Percentiles rank a stretch among this genome's conserved stretches.
Conservation (phyloP, 2,113 vertebrate species). For the Perognathus longimembris region DNA sequence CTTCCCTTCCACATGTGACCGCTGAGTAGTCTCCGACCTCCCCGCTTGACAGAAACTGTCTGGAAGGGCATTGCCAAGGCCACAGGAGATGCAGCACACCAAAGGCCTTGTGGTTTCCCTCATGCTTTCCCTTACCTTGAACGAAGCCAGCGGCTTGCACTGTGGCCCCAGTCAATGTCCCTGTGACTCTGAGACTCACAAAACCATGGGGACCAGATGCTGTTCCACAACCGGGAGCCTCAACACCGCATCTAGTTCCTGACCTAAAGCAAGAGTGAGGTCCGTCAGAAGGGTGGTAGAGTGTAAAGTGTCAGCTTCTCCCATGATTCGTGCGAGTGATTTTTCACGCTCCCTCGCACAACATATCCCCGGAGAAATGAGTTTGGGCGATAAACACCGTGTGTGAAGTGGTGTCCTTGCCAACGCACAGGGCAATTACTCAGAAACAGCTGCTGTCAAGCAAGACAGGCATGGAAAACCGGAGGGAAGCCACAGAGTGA, state of each 20-base stretch:
- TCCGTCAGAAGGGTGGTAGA: not conserved
- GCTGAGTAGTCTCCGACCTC: too few species aligned
- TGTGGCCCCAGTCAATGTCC: too few species aligned
- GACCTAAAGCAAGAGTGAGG: not conserved
- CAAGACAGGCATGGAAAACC: not conserved
- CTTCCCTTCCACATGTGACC: too few species aligned
- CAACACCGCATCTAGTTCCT: not conserved
- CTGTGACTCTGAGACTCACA: too few species aligned
- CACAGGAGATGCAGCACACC: too few species aligned
- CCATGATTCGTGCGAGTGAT: not conserved
- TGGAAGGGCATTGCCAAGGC: too few species aligned
- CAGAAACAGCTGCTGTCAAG: conserved; percentile 48
- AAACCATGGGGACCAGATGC: too few species aligned
- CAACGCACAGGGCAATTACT: conserved; percentile 35
- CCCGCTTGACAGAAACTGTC: too few species aligned
- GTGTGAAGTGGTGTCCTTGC: not conserved
- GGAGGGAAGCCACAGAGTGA: not conserved
- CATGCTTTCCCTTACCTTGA: too few species aligned
- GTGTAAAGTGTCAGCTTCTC: not conserved
- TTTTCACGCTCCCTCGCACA: not conserved
- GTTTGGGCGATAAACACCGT: not conserved
- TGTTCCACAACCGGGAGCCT: too few species aligned
- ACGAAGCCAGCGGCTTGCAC: too few species aligned
- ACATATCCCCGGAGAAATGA: not conserved
- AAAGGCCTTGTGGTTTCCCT: too few species aligned